phyloP scores from a whole-genome alignment of 2,113 vertebrate species.

The Corapipo altera region DNA sequence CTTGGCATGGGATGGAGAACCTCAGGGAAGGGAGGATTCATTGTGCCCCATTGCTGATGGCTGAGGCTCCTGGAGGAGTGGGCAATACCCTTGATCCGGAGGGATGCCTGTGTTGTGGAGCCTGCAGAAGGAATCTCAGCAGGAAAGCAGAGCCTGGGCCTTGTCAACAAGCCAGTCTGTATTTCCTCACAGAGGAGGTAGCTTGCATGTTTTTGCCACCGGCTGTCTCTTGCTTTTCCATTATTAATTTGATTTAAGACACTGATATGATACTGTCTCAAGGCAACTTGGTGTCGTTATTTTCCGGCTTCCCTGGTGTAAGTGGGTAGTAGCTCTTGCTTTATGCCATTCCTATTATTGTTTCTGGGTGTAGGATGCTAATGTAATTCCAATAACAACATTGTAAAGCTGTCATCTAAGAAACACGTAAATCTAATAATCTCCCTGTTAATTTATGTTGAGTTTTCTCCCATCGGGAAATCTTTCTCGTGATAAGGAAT shows the following conservation, averaged over 20 bases:
- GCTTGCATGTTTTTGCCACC: not conserved
- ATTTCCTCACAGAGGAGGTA: not conserved
- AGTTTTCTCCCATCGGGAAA: not conserved
- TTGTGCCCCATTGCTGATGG: not conserved
- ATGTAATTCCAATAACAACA: not conserved
- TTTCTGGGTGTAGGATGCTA: not conserved
- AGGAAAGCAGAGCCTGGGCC: not conserved
- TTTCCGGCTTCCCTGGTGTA: not conserved
- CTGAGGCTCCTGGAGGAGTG: not conserved
- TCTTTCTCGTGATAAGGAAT: not conserved
- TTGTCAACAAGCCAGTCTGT: not conserved
- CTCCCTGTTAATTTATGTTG: not conserved
- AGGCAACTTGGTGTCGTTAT: not conserved
- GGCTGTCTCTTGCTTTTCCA: not conserved
- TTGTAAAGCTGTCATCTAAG: not conserved
- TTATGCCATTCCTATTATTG: not conserved
- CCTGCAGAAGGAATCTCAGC: not conserved
- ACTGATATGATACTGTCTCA: not conserved
- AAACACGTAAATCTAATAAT: not conserved
- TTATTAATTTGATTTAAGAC: constrained; percentile 15
- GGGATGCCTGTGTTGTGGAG: rapidly evolving
- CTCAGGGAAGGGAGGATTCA: not conserved
- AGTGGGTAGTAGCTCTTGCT: not conserved
- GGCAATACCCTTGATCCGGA: not conserved
- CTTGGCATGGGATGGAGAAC: not conserved